phyloP scores from a whole-genome alignment of 2,888 invertebrate genomes.

The Hydroisotoma schaefferi region DNA sequence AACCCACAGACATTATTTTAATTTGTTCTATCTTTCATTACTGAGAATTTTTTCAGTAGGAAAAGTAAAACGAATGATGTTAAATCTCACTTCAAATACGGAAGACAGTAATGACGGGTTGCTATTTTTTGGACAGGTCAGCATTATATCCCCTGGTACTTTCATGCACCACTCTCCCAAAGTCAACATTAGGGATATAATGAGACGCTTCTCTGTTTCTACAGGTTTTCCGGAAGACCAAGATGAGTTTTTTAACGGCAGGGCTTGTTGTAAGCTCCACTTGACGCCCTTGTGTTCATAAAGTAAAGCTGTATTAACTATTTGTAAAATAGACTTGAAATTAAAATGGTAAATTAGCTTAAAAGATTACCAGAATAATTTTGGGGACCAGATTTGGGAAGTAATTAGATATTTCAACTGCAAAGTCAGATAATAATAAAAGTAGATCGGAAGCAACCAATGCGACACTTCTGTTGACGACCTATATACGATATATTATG shows the following conservation, averaged over 20 bases:
- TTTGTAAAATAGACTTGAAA: neutral
- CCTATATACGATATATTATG: conserved; percentile 55
- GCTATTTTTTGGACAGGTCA: conserved; percentile 49
- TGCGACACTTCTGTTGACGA: conserved; percentile 74
- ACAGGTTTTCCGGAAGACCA: conserved; percentile 53
- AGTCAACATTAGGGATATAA: conserved; percentile 78
- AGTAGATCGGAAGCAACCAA: conserved; percentile 80
- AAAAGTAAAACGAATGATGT: neutral
- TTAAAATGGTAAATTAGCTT: neutral
- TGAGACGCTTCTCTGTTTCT: conserved; percentile 63
- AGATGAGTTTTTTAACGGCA: conserved; percentile 39
- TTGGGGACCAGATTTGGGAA: conserved; percentile 71
- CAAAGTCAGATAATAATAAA: conserved; percentile 73
- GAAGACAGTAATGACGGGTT: conserved; percentile 61
- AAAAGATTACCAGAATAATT: conserved; percentile 55
- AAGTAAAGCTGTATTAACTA: neutral
- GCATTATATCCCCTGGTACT: conserved; percentile 56
- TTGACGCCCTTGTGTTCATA: conserved; percentile 23
- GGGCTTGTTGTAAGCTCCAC: conserved; percentile 39
- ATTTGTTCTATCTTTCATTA: too few species aligned
- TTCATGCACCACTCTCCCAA: conserved; percentile 92
- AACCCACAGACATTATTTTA: too few species aligned
- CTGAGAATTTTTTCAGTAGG: neutral
- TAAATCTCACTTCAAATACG: conserved; percentile 58
- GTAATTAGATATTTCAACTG: conserved; percentile 64